These are phyloP conservation scores for Ptychoptera contaminata DNA, from an alignment of 2,888 invertebrate genomes.

Conservation along the genomic window DNA sequence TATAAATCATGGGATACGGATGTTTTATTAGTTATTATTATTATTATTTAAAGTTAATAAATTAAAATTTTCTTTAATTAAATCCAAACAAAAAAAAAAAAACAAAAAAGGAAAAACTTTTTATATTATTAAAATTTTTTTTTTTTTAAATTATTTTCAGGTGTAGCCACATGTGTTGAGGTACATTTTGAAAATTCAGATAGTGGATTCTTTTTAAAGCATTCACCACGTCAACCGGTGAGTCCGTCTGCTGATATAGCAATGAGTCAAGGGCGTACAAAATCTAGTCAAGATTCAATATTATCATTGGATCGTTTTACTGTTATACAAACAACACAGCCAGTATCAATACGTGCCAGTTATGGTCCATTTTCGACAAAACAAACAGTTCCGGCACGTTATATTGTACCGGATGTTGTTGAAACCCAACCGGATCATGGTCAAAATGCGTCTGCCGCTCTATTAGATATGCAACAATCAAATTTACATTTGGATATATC, in stretches of 20 bases:
- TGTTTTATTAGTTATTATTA: too few relatives aligned
- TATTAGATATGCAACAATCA: constrained; percentile 47
- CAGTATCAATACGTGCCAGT: constrained; percentile 78
- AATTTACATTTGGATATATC: constrained; percentile 76
- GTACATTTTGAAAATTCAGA: constrained; percentile 86
- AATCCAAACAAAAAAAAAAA: too few relatives aligned
- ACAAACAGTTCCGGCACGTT: constrained; percentile 78
- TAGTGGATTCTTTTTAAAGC: constrained; percentile 79
- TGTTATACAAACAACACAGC: constrained; percentile 79
- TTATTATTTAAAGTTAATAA: too few relatives aligned
- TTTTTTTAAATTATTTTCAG: constrained; percentile 37
- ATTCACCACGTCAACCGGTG: constrained; percentile 53
- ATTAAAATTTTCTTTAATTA: too few relatives aligned
- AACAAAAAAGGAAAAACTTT: too few relatives aligned
- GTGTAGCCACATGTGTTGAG: constrained; percentile 55
- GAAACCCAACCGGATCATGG: constrained; percentile 36
- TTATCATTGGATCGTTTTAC: constrained; percentile 79
- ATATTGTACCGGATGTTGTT: constrained; percentile 71
- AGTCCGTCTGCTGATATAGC: constrained; percentile 21
- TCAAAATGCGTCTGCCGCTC: constrained; percentile 36
- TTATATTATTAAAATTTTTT: neutral
- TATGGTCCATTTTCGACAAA: constrained; percentile 93
- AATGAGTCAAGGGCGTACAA: constrained; percentile 21
- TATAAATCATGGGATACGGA: too few relatives aligned
- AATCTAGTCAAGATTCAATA: constrained; percentile 45